These are phyloP conservation scores for Zoanthus gigantus DNA, from an alignment of 92 coral and sea anemone species.

Conservation along the genomic window DNA sequence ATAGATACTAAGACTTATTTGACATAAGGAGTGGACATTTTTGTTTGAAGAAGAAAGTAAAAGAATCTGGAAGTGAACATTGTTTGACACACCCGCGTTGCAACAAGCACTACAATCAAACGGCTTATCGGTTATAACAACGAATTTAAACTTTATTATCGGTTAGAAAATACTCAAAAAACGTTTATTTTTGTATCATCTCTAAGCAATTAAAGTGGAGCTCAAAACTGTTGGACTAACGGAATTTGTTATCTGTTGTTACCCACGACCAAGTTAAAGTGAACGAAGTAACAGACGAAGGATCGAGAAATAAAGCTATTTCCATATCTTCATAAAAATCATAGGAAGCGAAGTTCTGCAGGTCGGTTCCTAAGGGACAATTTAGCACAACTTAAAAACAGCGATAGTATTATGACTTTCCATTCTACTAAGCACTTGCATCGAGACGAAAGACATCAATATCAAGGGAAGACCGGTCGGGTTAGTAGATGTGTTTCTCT, in stretches of 20 bases:
- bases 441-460: constrained; percentile 76
- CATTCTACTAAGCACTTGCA: constrained; percentile 40
- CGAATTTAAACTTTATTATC: not conserved
- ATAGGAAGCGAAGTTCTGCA: not conserved
- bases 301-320: not conserved
- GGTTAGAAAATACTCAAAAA: not conserved
- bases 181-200: not conserved
- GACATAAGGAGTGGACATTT: constrained; percentile 1
- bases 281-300: not conserved
- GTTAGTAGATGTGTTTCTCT: constrained; percentile 57
- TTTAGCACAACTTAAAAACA: not conserved
- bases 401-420: constrained; percentile 1
- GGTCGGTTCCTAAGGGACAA: not conserved
- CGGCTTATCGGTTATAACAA: constrained; percentile 6
- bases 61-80: not conserved
- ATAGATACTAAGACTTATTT: not conserved
- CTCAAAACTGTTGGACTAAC: not conserved
- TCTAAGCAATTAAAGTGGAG: not conserved
- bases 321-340: not conserved
- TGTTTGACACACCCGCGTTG: constrained; percentile 50
- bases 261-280: not conserved
- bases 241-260: not conserved
- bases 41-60: constrained; percentile 5
- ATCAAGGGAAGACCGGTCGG: constrained; percentile 97
- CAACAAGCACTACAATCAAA: constrained; percentile 31